Percentiles rank a stretch among this genome's conserved stretches.
Evolutionary conservation across 2,113 vertebrate species (phyloP).

Genomic region (Psilopsiagon aymara): DNA sequence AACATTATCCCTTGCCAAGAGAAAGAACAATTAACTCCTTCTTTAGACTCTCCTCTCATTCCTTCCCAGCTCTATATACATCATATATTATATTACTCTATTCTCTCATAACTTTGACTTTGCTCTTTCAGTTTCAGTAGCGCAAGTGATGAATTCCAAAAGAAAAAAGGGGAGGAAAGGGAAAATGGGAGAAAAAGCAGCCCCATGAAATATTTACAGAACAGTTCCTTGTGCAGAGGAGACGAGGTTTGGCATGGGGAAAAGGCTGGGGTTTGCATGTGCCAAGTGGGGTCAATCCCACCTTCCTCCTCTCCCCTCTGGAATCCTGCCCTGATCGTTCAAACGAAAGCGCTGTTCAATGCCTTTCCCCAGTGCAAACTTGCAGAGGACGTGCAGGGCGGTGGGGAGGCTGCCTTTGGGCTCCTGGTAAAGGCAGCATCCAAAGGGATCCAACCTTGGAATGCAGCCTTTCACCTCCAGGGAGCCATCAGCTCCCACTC

Average conservation of each 20-base stretch:
- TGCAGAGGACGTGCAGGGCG: rapidly evolving
- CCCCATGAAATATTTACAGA: slow-evolving; percentile 29
- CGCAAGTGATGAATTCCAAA: slow-evolving; percentile 5
- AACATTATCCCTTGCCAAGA: slow-evolving; percentile 36
- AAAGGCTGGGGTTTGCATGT: background rate
- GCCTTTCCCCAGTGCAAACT: background rate
- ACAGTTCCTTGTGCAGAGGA: slow-evolving; percentile 12
- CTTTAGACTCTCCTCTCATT: background rate
- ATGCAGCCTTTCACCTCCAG: background rate
- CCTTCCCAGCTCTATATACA: slow-evolving; percentile 41
- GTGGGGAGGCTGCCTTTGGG: background rate
- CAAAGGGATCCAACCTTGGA: background rate
- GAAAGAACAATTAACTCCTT: background rate
- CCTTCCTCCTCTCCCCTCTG: background rate
- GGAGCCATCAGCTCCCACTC: background rate
- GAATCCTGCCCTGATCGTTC: background rate
- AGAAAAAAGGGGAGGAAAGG: background rate
- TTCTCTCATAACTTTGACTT: slow-evolving; percentile 52
- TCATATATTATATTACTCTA: slow-evolving; percentile 72
- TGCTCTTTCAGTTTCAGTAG: slow-evolving; percentile 42
- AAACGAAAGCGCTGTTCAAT: background rate
- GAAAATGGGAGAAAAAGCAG: background rate
- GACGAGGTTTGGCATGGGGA: slow-evolving; percentile 10
- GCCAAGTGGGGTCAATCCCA: background rate
- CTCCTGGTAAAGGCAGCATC: background rate